Conservation (phyloP, 2,888 invertebrate species). For the Caenorhabditis auriculariae region DNA sequence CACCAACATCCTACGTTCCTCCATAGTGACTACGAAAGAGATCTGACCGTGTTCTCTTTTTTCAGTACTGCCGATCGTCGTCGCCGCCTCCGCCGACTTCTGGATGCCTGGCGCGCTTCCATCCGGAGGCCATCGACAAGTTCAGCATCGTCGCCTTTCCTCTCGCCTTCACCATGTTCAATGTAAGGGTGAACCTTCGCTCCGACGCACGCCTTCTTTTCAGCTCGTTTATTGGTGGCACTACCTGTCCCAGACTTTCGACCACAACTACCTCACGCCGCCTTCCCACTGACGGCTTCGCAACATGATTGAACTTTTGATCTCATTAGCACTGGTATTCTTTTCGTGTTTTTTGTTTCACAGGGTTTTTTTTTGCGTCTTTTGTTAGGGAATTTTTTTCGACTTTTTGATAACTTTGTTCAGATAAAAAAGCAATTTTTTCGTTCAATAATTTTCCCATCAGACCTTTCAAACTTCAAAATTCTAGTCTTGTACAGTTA, state of each 20-base stretch:
- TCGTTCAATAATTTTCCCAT: background rate
- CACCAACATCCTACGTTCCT: too few relatives aligned
- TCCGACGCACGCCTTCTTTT: slow-evolving; percentile 19
- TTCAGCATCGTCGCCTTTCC: slow-evolving; percentile 94
- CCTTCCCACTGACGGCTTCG: background rate
- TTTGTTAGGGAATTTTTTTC: slow-evolving; percentile 5
- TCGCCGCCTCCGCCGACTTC: slow-evolving; percentile 26
- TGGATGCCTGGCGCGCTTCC: slow-evolving; percentile 41
- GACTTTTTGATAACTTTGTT: slow-evolving; percentile 20
- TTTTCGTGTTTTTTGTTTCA: background rate
- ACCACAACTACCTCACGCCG: slow-evolving; percentile 33
- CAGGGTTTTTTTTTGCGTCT: background rate
- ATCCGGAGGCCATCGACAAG: slow-evolving; percentile 77
- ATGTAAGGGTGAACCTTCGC: slow-evolving; percentile 69
- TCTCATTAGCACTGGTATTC: slow-evolving; percentile 3
- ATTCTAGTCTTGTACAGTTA: too few relatives aligned
- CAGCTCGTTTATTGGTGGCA: slow-evolving; percentile 74
- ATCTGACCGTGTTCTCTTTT: background rate
- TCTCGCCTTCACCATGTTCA: slow-evolving; percentile 90
- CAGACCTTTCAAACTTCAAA: too few relatives aligned
- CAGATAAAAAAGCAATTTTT: too few relatives aligned
- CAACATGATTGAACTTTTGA: background rate
- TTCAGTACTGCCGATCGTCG: slow-evolving; percentile 12
- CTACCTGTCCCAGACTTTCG: slow-evolving; percentile 55
- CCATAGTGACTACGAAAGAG: too few relatives aligned